phyloP scores from a whole-genome alignment of 2,888 invertebrate species.

The Noctua pronuba region DNA sequence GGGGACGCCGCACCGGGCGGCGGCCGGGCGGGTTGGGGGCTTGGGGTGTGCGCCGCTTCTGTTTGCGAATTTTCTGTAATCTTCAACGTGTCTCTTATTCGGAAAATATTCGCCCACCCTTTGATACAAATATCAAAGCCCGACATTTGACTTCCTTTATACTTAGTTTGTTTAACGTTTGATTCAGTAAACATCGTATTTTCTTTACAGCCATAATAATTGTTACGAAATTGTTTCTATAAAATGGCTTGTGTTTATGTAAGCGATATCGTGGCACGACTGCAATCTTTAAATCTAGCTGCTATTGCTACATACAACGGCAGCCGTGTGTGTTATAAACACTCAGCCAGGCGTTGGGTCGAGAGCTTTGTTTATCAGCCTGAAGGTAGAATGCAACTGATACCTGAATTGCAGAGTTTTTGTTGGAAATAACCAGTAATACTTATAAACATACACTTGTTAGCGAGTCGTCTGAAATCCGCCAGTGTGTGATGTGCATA shows the following conservation, averaged over 20 bases:
- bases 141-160: constrained; percentile 49
- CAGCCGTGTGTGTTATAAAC: constrained; percentile 25
- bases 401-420: constrained; percentile 36
- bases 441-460: constrained; percentile 60
- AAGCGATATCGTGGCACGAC: constrained; percentile 38
- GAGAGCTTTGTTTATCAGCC: constrained; percentile 36
- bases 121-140: constrained; percentile 57
- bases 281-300: constrained; percentile 50
- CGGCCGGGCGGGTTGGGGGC: constrained; percentile 28
- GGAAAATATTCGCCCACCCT: constrained; percentile 52
- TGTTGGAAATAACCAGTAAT: constrained; percentile 43
- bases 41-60: constrained; percentile 31
- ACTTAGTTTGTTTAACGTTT: constrained; percentile 45
- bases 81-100: constrained; percentile 59
- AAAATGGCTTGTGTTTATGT: constrained; percentile 46
- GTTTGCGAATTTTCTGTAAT: constrained; percentile 62
- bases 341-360: not conserved
- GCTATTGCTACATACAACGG: constrained; percentile 44
- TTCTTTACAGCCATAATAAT: constrained; percentile 41
- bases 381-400: constrained; percentile 16
- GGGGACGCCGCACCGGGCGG: constrained; percentile 34
- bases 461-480: constrained; percentile 63
- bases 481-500: constrained; percentile 65
- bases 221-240: constrained; percentile 47
- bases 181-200: constrained; percentile 41